Conservation (phyloP, 30 jellyfish, hydroid and myxozoan species). For the Morbakka virulenta region DNA sequence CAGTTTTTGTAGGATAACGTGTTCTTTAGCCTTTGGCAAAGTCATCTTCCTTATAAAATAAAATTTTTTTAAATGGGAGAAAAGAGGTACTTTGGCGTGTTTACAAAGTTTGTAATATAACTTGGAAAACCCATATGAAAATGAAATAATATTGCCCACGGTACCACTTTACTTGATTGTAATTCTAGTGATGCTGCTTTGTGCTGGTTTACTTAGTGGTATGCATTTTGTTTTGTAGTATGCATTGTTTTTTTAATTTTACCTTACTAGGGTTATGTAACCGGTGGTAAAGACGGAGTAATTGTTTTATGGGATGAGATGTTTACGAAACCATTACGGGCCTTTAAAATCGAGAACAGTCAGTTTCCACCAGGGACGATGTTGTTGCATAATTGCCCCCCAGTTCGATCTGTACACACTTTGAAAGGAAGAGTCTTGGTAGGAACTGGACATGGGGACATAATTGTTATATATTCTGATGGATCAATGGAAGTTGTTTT, state of each 20-base stretch:
- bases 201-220: too few species aligned
- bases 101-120: too few species aligned
- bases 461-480: slow-evolving; percentile 76
- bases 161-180: too few species aligned
- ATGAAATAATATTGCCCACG: too few species aligned
- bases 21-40: too few species aligned
- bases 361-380: slow-evolving; percentile 90
- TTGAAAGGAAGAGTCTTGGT: slow-evolving; percentile 78
- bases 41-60: too few species aligned
- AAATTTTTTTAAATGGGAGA: too few species aligned
- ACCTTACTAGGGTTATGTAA: slow-evolving; percentile 72
- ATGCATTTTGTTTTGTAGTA: too few species aligned
- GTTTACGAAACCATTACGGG: slow-evolving; percentile 84
- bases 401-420: slow-evolving; percentile 81
- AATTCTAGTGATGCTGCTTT: too few species aligned
- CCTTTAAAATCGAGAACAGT: slow-evolving; percentile 77
- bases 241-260: not conserved
- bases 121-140: too few species aligned
- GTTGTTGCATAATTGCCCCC: slow-evolving; percentile 76
- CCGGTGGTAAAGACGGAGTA: slow-evolving; percentile 97
- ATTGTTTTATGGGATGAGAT: slow-evolving; percentile 85
- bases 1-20: too few species aligned
- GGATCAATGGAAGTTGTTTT: slow-evolving; percentile 89
- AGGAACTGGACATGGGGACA: slow-evolving; percentile 89
- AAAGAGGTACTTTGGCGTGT: too few species aligned